Percentiles rank a stretch among this genome's conserved stretches.
These are phyloP conservation scores for Tiliacea citrago DNA, from an alignment of 2,888 invertebrate species.

Conservation along the genomic window DNA sequence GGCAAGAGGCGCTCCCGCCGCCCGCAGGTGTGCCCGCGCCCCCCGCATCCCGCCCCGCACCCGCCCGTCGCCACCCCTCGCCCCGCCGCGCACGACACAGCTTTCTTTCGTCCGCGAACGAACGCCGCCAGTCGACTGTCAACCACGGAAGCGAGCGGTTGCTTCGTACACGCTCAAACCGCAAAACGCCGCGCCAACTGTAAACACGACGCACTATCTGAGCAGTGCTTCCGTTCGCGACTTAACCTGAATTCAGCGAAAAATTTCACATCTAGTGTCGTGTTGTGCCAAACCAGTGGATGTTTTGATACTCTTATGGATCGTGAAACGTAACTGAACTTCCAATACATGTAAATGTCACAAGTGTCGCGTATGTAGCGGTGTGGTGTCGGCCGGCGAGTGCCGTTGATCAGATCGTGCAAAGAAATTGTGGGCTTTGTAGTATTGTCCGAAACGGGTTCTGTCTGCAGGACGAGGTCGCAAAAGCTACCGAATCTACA, in stretches of 20 bases:
- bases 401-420: constrained; percentile 80
- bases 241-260: constrained; percentile 83
- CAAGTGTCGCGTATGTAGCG: constrained; percentile 81
- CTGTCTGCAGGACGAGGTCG: constrained; percentile 75
- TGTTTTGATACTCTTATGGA: constrained; percentile 78
- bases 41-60: constrained; percentile 70
- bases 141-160: constrained; percentile 81
- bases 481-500: constrained; percentile 82
- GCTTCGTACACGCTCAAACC: constrained; percentile 66
- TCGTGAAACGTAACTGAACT: constrained; percentile 81
- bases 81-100: constrained; percentile 80
- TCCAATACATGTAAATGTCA: constrained; percentile 86
- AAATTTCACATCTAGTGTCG: constrained; percentile 81
- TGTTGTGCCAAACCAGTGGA: constrained; percentile 87
- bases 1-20: constrained; percentile 82
- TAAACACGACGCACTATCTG: constrained; percentile 89
- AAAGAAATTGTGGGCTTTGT: constrained; percentile 83
- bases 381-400: constrained; percentile 83
- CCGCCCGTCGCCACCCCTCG: constrained; percentile 71
- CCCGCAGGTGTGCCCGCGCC: constrained; percentile 85
- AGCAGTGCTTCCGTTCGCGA: constrained; percentile 85
- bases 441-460: constrained; percentile 86
- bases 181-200: constrained; percentile 86
- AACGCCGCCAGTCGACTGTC: constrained; percentile 85
- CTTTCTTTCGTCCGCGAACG: constrained; percentile 74